Evolutionary conservation across 2,888 invertebrate species (phyloP), one percentile per base, ranked within the genome.

Genomic region (Chrysodeixis includens): DNA sequence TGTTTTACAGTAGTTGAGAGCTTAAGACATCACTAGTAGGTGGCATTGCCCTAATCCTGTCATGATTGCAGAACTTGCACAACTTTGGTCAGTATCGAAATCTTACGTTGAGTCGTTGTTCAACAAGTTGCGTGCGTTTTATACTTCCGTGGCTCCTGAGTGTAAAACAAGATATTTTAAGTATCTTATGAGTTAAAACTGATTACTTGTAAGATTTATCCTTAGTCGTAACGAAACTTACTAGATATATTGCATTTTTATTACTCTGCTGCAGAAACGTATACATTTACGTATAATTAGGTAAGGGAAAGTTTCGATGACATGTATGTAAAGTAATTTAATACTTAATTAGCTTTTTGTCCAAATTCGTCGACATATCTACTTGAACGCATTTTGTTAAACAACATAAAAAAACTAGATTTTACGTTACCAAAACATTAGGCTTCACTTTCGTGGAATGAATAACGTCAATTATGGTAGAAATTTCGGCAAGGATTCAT

Each of bases 271-370:
- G 57, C 49, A 52, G 35, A 52, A 83, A 84, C 77, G 79, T 83
- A 82, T 83, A 71, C 74, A 67, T 69, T 84, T 82, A 72, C 57
- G 61, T 77, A 74, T 76, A 20, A 68, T 26, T 65, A 35, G 35
- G 35, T 35, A 57, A 26, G 58, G 52, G 46, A 58, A 56, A 62
- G 62, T 68, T 63, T 58, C 35, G 54, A 67, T 65, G 35, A 71
- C 62, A 74, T 66, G 71, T 75, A 77, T 69, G 55, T 66, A 60
- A 64, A 72, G 51, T 69, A 72, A 66, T 72, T 73, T 66, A 78
- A 78, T 82, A 65, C 67, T 80, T 85, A 84, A 81, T 86, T 89
- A 88, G 74, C 69, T 86, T 90, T 90, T 91, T 90, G 90, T 90
- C 90, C n/a, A n/a, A n/a, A n/a, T n/a, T n/a, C n/a, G n/a, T n/a